phyloP scores from a whole-genome alignment of 2,888 invertebrate species.

The Prenolepis imparis region DNA sequence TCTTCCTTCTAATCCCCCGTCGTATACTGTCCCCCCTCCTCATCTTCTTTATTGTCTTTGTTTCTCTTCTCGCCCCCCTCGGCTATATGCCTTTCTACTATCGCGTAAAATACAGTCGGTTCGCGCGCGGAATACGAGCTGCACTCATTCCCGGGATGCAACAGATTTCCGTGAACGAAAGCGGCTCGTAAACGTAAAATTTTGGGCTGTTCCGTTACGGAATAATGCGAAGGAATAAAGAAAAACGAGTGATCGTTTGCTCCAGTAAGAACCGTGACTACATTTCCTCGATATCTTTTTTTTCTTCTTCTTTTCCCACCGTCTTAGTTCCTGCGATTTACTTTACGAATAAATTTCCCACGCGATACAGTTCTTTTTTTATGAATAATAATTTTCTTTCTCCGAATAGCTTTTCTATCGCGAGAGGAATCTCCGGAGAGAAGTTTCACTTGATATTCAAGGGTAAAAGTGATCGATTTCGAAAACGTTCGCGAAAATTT shows the following conservation, averaged over 20 bases:
- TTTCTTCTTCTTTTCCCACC: neutral
- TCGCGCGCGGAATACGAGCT: constrained; percentile 32
- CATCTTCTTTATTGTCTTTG: neutral
- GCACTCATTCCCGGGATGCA: constrained; percentile 17
- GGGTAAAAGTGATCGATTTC: neutral
- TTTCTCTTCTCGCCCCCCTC: constrained; percentile 2
- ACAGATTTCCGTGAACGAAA: constrained; percentile 43
- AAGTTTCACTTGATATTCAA: neutral
- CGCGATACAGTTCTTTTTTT: constrained; percentile 16
- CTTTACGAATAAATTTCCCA: neutral
- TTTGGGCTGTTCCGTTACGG: neutral
- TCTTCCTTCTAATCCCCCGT: neutral
- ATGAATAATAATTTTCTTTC: neutral
- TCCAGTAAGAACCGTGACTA: neutral
- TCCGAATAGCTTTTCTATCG: neutral
- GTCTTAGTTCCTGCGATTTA: neutral
- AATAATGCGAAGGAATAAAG: constrained; percentile 25
- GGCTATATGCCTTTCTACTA: constrained; percentile 31
- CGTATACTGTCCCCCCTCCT: neutral
- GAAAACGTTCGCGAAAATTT: neutral
- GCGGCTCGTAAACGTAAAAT: constrained; percentile 46
- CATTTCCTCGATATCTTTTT: constrained; percentile 3
- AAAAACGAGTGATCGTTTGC: constrained; percentile 10
- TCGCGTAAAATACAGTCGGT: constrained; percentile 40
- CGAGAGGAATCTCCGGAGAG: neutral